Evolutionary conservation across 2,888 invertebrate genomes (phyloP), one percentile per base, ranked within the genome.

Genomic region (Embidobia sp.): DNA sequence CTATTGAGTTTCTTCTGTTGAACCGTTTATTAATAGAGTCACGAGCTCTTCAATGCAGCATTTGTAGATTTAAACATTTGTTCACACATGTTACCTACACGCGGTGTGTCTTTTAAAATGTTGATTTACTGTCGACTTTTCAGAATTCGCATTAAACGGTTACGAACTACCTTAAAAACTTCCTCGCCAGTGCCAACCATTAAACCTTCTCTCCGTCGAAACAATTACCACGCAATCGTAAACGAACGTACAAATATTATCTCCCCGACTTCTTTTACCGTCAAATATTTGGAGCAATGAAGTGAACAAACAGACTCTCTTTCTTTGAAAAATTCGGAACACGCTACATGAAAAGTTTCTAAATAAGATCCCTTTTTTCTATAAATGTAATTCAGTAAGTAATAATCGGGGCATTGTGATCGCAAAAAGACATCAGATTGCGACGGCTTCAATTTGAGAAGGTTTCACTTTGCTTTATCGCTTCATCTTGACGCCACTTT

Each of bases 61-160:
- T 78, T 78, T 69, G 77, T 67, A 53, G 70, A 78, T 79, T 75
- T 64, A 75, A 79, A 82, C 80, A 83, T 83, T 83, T 81, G 83
- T 83, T 83, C 84, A 81, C 85, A 85, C 81, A 72, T 85, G 85
- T 84, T 81, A 75, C 59, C 80, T 64, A 69, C 66, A 13, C 40
- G 64, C 75, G 79, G 72, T 79, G 59, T 61, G 70, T 74, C 79
- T 80, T 79, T 80, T 80, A 66, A 79, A 79, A 77, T 80, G 81
- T 83, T 85, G 83, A 84, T 84, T 83, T 84, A 84, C 79, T 49
- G 76, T 72, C 77, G 75, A 67, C 81, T 83, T 83, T 83, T 80
- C 66, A 59, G 83, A 83, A 83, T 77, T 78, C 76, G 46, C 74
- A 51, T 79, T 77, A 75, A 79, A 79, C 40, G 31, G 37, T 46